Evolutionary conservation across 1,140 invertebrate species (phyloP).

Genomic region (Aphelenchoides besseyi): DNA sequence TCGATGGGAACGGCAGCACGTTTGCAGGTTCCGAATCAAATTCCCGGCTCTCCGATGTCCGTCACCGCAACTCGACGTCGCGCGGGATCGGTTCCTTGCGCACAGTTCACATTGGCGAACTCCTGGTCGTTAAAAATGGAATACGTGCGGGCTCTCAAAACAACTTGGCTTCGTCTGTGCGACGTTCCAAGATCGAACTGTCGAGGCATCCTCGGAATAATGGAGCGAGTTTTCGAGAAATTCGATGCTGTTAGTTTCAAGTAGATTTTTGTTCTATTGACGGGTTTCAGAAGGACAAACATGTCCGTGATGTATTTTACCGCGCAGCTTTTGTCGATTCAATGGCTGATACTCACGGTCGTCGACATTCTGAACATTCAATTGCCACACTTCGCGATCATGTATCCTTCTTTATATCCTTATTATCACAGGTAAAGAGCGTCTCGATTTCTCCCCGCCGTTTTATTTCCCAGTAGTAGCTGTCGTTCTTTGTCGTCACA

Average conservation of each 20-base stretch:
- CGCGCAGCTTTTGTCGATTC: conserved; percentile 55
- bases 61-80: neutral
- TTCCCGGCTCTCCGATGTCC: neutral
- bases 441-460: too few species aligned
- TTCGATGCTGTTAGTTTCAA: conserved; percentile 49
- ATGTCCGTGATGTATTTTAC: conserved; percentile 53
- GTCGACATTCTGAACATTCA: conserved; percentile 40
- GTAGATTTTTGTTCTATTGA: neutral
- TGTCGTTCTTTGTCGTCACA: too few species aligned
- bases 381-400: conserved; percentile 57
- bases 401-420: conserved; percentile 59
- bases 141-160: conserved; percentile 55
- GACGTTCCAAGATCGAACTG: conserved; percentile 53
- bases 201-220: conserved; percentile 56
- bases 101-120: conserved; percentile 30
- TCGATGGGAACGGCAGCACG: neutral
- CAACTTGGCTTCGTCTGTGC: conserved; percentile 52
- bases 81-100: neutral
- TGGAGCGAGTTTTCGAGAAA: conserved; percentile 59
- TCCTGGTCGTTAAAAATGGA: conserved; percentile 51
- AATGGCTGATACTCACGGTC: conserved; percentile 42
- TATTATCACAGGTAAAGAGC: conserved; percentile 48
- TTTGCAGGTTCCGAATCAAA: neutral
- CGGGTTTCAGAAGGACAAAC: conserved; percentile 54
- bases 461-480: too few species aligned